Base-by-base conservation (phyloP, 1,140 invertebrate species). In the Heliconius eleuchia region DNA sequence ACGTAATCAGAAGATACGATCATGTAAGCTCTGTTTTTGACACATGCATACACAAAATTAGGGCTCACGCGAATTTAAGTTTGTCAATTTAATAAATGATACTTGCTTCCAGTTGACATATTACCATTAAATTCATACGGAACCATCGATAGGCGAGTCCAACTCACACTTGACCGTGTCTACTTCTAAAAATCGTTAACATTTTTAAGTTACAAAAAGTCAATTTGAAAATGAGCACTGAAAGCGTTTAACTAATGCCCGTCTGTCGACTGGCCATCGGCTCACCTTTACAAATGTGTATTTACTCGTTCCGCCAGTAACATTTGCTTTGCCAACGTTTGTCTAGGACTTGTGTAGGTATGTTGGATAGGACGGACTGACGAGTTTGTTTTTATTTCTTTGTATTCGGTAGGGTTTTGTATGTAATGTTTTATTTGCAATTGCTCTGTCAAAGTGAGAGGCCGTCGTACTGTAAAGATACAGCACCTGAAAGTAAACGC, bases 231-330 rank as follows among this genome's bases (percentile, higher is more conserved):
- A 37, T 39, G 50, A 13, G 11, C 74, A 8, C 74, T 75, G 19
- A 75, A 75, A 60, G 50, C 52, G 60, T 75, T 75, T 75, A n/a
- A 39, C 19, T 75, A 75, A 75, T 60, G 73, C 27, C 73, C 16
- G 70, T 19, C 27, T 57, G 73, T 74, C 50, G 27, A 34, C 27
- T 60, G 3, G 52, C 27, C 74, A 60, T 75, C 19, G 27, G 55
- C 34, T 39, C 50, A 46, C 74, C 74, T 75, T 75, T 75, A 27
- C 9, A 75, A 75, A 60, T 75, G 74, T 74, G 3, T 55, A 74
- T 75, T 37, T 75, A 60, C 55, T 18, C 27, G 23, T 13, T 5
- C 60, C 60, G 11, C 60, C 60, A 27, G 60, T 23, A 27, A 66
- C 60, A 2, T 66, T 66, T 66, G 27, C 23, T 5, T n/a, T 27